Percentiles rank a stretch among this genome's conserved stretches.
These are phyloP conservation scores for Hylaeus volcanicus DNA, from an alignment of 1,140 invertebrate species.

Conservation along the genomic window DNA sequence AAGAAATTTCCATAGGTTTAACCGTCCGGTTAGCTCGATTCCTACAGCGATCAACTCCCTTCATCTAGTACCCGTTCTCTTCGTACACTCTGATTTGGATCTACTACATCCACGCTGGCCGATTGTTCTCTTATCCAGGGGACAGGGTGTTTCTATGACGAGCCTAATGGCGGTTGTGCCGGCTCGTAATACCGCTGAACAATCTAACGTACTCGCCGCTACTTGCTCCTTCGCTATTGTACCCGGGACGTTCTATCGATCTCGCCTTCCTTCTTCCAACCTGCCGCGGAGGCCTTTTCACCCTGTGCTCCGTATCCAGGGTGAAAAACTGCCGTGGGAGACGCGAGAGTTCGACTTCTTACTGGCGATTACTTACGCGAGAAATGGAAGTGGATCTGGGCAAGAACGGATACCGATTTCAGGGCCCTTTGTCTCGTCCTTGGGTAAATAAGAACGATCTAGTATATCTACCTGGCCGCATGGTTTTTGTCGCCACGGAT, in stretches of 20 bases:
- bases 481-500: not conserved
- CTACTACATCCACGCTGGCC: not conserved
- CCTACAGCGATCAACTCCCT: not conserved
- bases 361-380: constrained; percentile 48
- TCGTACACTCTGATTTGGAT: not conserved
- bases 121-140: constrained; percentile 37
- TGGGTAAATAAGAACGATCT: constrained; percentile 32
- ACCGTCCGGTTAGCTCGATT: constrained; percentile 7
- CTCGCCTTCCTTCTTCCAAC: constrained; percentile 34
- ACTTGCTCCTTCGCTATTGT: constrained; percentile 65
- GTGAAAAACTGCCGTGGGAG: constrained; percentile 32
- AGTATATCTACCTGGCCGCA: not conserved
- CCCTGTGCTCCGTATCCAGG: not conserved
- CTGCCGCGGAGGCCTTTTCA: not conserved
- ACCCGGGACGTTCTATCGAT: constrained; percentile 66
- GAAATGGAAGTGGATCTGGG: constrained; percentile 27
- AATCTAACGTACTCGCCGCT: constrained; percentile 62
- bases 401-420: constrained; percentile 33
- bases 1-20: constrained; percentile 56
- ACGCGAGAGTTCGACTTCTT: constrained; percentile 37
- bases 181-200: constrained; percentile 64
- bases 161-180: constrained; percentile 64
- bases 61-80: not conserved
- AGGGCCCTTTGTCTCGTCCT: constrained; percentile 1
- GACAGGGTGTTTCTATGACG: constrained; percentile 59